Base-by-base conservation (phyloP, 2,888 invertebrate species). In the Epinotia ramella region DNA sequence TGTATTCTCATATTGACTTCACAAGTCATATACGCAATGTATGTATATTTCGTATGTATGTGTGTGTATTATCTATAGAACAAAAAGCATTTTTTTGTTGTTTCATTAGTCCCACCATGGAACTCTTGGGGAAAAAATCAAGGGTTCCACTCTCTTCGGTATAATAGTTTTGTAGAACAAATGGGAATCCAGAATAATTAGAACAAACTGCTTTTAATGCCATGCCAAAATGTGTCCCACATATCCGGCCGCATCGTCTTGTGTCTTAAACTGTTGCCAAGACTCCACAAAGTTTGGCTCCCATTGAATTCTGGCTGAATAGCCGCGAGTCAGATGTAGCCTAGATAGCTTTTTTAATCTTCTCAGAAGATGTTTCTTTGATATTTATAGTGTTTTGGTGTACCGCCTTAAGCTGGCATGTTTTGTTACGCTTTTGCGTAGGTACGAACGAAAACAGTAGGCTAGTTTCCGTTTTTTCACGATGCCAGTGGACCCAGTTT, bases 241-340 rank as follows among this genome's bases (percentile, higher is more conserved):
- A 69, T 73, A 33, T n/a, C 44, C 44, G 6, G n/a, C 20, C n/a
- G 18, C 53, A 63, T 44, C 20, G 12, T 46, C 57, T 49, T 44
- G 46, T 65, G 49, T 59, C 65, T 66, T 49, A 66, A 66, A 66
- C 73, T 62, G 62, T 20, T 62, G 49, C 70, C 70, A 70, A 70
- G 62, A 63, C 62, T 69, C 16, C 44, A 24, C 69, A 75, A 71
- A 71, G 65, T 49, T 65, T 59, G 64, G 49, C 24, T 18, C n/a
- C 24, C 70, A 70, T 71, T 74, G 64, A 70, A 74, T 49, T 60
- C 13, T 11, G 20, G 49, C 57, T 75, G 75, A 75, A 75, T 75
- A 20, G 75, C 57, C 49, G 46, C 46, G 57, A 68, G 81, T 76
- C 84, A 89, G 87, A 87, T 88, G 86, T 84, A 88, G 85, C 89